phyloP scores from a whole-genome alignment of 2,888 invertebrate genomes.

The Pyrgus malvae region DNA sequence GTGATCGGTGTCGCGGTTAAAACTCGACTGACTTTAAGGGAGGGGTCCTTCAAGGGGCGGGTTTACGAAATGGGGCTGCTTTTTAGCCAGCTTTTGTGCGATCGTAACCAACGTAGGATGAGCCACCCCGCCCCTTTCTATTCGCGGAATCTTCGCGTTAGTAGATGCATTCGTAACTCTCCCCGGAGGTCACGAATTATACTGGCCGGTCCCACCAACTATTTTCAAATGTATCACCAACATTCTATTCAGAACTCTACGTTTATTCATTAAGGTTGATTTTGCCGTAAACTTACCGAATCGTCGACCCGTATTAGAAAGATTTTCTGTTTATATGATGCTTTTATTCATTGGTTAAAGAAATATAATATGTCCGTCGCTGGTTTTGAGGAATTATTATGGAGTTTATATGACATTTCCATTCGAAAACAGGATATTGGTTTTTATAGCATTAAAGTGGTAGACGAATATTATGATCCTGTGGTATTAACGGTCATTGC shows the following conservation, averaged over 20 bases:
- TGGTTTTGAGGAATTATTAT: conserved; percentile 18
- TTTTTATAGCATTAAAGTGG: conserved; percentile 8
- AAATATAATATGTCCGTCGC: conserved; percentile 22
- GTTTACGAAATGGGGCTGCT: conserved; percentile 58
- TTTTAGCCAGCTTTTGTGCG: conserved; percentile 68
- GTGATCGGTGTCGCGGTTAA: conserved; percentile 41
- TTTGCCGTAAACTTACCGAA: background rate
- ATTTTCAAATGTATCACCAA: background rate
- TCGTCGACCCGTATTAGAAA: conserved; percentile 30
- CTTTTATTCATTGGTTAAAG: conserved; percentile 42
- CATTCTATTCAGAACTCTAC: conserved; percentile 2
- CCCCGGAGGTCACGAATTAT: background rate
- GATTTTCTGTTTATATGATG: conserved; percentile 36
- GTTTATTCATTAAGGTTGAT: background rate
- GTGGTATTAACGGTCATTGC: background rate
- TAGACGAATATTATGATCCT: background rate
- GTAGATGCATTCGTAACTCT: background rate
- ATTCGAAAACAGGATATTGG: conserved; percentile 3
- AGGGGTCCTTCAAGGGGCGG: conserved; percentile 72
- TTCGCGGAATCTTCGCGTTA: background rate
- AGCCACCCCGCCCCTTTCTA: conserved; percentile 42
- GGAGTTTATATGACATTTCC: conserved; percentile 22
- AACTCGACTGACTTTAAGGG: conserved; percentile 62
- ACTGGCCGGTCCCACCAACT: conserved; percentile 6
- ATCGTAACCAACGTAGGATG: conserved; percentile 44